phyloP scores from a whole-genome alignment of 2,113 vertebrate species.

The Rostratula benghalensis region DNA sequence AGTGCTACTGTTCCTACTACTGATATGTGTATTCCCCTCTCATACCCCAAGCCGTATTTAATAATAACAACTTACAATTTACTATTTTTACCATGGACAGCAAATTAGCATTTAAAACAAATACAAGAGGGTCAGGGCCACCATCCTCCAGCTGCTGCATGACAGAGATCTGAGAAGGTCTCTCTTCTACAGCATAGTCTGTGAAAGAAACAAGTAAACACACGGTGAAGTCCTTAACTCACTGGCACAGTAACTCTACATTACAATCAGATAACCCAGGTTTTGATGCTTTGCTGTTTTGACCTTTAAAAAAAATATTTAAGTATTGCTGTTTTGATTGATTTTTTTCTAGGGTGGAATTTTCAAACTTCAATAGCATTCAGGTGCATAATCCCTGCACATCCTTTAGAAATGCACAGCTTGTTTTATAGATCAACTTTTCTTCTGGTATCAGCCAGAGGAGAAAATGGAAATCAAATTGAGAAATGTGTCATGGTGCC shows the following conservation, averaged over 20 bases:
- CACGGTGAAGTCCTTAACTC: not conserved
- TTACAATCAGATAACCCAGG: not conserved
- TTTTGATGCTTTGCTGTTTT: not conserved
- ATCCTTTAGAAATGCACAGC: not conserved
- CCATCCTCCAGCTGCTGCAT: constrained; percentile 98
- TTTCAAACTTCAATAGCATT: not conserved
- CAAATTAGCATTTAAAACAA: constrained; percentile 97
- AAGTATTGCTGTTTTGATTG: not conserved
- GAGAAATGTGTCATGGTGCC: not conserved
- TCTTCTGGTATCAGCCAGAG: not conserved
- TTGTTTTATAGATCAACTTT: not conserved
- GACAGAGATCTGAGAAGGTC: constrained; percentile 91
- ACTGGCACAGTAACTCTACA: not conserved
- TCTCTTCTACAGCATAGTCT: constrained; percentile 98
- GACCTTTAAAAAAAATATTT: not conserved
- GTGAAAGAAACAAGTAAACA: constrained; percentile 36
- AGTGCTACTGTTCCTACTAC: not conserved
- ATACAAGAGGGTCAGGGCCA: constrained; percentile 93
- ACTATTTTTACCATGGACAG: constrained; percentile 98
- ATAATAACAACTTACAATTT: constrained; percentile 91
- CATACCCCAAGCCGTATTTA: not conserved
- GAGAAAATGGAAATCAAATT: not conserved
- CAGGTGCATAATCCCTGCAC: not conserved
- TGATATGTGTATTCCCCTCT: not conserved
- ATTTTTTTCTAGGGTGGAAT: not conserved